Base-by-base conservation (phyloP, 2,888 invertebrate genomes). In the Eurytoma adleriae region DNA sequence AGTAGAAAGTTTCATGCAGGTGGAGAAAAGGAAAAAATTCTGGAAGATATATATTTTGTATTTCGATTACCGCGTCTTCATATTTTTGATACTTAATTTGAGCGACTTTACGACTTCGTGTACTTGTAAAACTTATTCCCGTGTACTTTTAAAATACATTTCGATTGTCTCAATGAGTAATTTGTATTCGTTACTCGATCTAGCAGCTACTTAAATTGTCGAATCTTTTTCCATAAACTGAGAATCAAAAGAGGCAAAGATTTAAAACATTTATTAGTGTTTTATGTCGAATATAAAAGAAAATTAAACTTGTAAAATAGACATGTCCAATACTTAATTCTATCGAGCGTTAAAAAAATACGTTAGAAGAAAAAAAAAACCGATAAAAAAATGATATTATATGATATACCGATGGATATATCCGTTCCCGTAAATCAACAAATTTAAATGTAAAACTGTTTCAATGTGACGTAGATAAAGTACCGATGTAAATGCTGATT, bases 371-470 rank as follows among this genome's bases (percentile, higher is more conserved):
- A 40, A 30, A 61, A 52, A 67, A 66, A 57, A 73, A 27, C 57
- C 30, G 61, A 50, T 30, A 40, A 48, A 50, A 75, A 56, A 73
- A 57, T 62, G 56, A 54, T 70, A 79, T 7, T 68, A 61, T 75
- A 71, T 48, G 59, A 79, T 79, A 70, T 72, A 68, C 16, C 40
- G 12, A 56, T 79, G 71, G 57, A 74, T 75, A 71, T 68, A 77
- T 76, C 69, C 48, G 62, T 79, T 56, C 48, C 50, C 67, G 3
- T 68, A 56, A 76, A 61, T 30, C n/a, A 18, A 67, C 50, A 75
- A 82, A 79, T 69, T 79, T 79, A 48, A 79, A 79, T 79, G 76
- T 79, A 76, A 78, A 82, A 56, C 72, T 78, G 76, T 79, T 76
- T 82, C 40, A 82, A 82, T 82, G 79, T 82, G 57, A 68, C 57